A percentile compares a stretch with the other conserved stretches of the same genome.
These are phyloP conservation scores for Zosterops japonicus DNA, from an alignment of 2,113 vertebrate species.

Conservation along the genomic window DNA sequence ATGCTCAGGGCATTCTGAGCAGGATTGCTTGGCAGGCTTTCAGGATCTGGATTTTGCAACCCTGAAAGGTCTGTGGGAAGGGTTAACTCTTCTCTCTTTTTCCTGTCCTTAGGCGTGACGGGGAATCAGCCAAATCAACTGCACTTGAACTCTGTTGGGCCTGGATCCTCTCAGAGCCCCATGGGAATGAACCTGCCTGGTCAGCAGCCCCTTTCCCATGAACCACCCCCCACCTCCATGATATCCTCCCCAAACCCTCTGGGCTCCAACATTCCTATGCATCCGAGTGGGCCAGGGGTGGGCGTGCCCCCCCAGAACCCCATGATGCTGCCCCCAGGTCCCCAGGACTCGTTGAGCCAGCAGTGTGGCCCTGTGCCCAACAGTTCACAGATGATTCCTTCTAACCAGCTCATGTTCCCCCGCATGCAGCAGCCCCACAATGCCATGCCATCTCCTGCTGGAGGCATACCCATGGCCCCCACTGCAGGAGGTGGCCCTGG, in stretches of 20 bases:
- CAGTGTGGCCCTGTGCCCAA: conserved; percentile 77
- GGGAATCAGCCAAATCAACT: conserved; percentile 82
- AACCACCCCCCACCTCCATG: conserved; percentile 80
- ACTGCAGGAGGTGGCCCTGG: conserved; percentile 56
- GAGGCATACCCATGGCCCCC: conserved; percentile 60
- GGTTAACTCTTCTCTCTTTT: neutral
- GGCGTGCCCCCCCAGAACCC: conserved; percentile 74
- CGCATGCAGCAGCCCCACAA: conserved; percentile 81
- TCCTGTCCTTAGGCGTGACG: conserved; percentile 75
- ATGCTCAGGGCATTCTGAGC: neutral
- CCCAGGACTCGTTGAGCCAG: conserved; percentile 80
- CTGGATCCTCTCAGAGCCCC: conserved; percentile 87
- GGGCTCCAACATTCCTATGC: conserved; percentile 84
- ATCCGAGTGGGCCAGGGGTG: conserved; percentile 79
- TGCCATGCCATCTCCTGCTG: conserved; percentile 55
- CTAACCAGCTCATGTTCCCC: conserved; percentile 83
- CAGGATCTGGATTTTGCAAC: neutral
- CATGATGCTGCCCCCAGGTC: conserved; percentile 76
- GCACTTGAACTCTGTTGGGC: conserved; percentile 84
- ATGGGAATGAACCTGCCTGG: conserved; percentile 87
- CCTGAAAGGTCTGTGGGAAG: neutral
- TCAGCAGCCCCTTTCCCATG: conserved; percentile 89
- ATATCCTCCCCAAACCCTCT: conserved; percentile 88
- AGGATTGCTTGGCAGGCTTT: neutral
- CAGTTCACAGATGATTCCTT: conserved; percentile 85